Conservation (phyloP, 1,140 invertebrate species). For the Odontomachus brunneus region DNA sequence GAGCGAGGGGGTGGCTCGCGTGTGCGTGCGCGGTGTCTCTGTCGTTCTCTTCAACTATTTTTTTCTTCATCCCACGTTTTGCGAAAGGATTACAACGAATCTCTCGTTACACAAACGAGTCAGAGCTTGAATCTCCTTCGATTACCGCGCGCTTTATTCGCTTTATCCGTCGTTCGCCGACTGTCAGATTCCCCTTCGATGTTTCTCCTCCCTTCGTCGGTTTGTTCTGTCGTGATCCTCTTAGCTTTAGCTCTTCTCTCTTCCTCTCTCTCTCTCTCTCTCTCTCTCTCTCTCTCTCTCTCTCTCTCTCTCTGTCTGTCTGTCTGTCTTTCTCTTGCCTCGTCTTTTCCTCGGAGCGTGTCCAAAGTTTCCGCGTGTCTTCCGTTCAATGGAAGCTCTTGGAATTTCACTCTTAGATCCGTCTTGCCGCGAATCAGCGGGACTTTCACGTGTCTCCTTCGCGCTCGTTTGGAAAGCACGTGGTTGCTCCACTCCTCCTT, state of each 20-base stretch:
- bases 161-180: constrained; percentile 1
- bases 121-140: constrained; percentile 14
- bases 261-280: constrained; percentile 24
- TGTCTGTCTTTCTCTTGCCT: too few species aligned
- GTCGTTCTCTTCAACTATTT: not conserved
- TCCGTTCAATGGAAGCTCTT: not conserved
- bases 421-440: not conserved
- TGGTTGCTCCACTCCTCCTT: constrained; percentile 4
- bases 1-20: not conserved
- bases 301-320: too few species aligned
- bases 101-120: constrained; percentile 23
- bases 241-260: constrained; percentile 7
- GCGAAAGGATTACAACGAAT: constrained; percentile 2
- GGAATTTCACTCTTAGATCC: constrained; percentile 9
- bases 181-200: not conserved
- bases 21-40: not conserved
- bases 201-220: not conserved
- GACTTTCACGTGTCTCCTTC: not conserved
- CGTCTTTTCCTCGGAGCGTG: too few species aligned
- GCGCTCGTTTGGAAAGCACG: not conserved
- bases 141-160: constrained; percentile 3
- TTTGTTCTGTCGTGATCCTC: not conserved
- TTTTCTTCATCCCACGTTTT: not conserved
- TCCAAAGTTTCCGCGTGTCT: constrained; percentile 5
- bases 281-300: too few species aligned